phyloP scores from a whole-genome alignment of 2,797 vertebrate species.

The Crenichthys baileyi region DNA sequence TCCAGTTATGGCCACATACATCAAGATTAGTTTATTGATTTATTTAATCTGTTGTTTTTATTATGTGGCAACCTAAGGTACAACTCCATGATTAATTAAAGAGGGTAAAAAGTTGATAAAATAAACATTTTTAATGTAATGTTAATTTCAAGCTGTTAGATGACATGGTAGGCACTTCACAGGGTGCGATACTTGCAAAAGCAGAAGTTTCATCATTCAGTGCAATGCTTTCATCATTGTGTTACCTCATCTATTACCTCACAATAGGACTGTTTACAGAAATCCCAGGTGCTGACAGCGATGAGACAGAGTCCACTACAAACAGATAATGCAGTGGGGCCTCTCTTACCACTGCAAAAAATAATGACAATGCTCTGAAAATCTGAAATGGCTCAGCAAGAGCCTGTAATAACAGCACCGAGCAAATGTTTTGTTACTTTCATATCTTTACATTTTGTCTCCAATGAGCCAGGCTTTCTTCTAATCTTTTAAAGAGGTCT shows the following conservation, averaged over 20 bases:
- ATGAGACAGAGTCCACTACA: conserved; percentile 1
- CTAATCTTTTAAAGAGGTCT: not conserved
- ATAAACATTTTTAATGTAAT: not conserved
- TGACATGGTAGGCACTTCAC: not conserved
- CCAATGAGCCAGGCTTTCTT: not conserved
- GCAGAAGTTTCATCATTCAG: conserved; percentile 1
- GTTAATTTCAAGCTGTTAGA: not conserved
- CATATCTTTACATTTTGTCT: not conserved
- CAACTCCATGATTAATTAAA: not conserved
- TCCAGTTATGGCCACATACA: not conserved
- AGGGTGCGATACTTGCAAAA: not conserved
- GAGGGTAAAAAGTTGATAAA: not conserved
- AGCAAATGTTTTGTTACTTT: not conserved
- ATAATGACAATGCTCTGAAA: not conserved
- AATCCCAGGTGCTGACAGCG: not conserved
- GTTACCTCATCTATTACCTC: conserved; percentile 6
- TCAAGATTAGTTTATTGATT: not conserved
- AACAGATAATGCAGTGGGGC: not conserved
- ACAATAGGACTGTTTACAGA: not conserved
- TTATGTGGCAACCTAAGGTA: not conserved
- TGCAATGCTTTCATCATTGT: not conserved
- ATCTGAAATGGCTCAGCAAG: not conserved
- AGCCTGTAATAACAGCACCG: not conserved
- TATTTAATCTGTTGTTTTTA: not conserved
- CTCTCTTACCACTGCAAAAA: not conserved